Conservation (phyloP, 2,888 invertebrate species). For the Monochamus alternatus region DNA sequence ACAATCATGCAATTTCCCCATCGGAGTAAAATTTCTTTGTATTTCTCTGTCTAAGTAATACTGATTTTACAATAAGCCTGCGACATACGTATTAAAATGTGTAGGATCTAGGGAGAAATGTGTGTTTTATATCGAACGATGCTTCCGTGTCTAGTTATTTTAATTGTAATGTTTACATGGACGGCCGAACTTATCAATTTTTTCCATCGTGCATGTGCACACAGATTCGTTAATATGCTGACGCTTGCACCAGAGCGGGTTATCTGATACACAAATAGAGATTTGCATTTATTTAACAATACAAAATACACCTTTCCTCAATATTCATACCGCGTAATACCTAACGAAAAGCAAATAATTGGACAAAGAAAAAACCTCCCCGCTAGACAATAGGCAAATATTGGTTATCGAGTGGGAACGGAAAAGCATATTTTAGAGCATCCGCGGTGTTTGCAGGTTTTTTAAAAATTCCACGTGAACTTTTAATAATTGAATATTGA, state of each 20-base stretch:
- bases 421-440: slow-evolving; percentile 49
- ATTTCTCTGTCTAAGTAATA: no score
- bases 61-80: no score
- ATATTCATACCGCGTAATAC: slow-evolving; percentile 40
- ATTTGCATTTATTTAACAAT: slow-evolving; percentile 13
- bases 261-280: slow-evolving; percentile 9
- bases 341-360: slow-evolving; percentile 46
- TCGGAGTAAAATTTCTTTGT: no score
- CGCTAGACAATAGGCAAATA: slow-evolving; percentile 56
- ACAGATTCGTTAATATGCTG: background rate
- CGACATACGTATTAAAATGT: no score
- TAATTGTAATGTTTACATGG: background rate
- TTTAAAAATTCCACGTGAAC: slow-evolving; percentile 56
- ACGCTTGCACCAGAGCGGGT: background rate
- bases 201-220: background rate
- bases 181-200: background rate
- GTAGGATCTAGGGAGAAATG: no score
- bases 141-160: no score
- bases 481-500: slow-evolving; percentile 64
- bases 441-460: slow-evolving; percentile 50
- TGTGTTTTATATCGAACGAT: no score
- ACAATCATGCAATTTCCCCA: no score
- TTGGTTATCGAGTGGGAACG: slow-evolving; percentile 50
- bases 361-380: slow-evolving; percentile 47
- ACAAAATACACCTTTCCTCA: slow-evolving; percentile 41